These are phyloP conservation scores for Passer domesticus DNA, from an alignment of 2,113 vertebrate species.

Conservation along the genomic window DNA sequence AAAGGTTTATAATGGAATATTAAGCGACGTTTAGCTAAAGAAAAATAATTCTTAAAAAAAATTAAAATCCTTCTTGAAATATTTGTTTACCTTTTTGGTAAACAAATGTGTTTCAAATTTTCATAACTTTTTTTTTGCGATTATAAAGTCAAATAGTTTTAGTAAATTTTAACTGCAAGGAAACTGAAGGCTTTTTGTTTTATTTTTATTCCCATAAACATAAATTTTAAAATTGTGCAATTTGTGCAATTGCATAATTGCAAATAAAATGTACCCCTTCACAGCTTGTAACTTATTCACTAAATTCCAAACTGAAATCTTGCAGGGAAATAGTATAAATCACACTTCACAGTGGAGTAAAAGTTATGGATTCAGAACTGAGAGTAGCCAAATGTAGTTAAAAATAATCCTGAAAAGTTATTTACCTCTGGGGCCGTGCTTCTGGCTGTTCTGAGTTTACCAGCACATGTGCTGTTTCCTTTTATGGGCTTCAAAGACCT, in stretches of 20 bases:
- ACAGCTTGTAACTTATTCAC: not conserved
- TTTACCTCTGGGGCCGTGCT: slow-evolving; percentile 5
- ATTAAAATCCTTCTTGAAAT: not conserved
- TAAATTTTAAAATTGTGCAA: not conserved
- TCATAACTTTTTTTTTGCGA: not conserved
- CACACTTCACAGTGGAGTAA: not conserved
- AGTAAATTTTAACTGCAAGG: not conserved
- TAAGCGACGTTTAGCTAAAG: not conserved
- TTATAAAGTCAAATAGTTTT: not conserved
- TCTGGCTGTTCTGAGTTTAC: not conserved
- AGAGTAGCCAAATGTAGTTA: not conserved
- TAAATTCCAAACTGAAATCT: slow-evolving; percentile 3
- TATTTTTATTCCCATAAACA: not conserved
- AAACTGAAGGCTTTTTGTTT: not conserved
- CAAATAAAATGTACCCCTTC: not conserved
- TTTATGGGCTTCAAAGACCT: slow-evolving; percentile 37
- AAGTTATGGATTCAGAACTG: not conserved
- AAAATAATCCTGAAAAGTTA: slow-evolving; percentile 21
- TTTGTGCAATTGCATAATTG: not conserved
- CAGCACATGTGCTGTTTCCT: slow-evolving; percentile 1
- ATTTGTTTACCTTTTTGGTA: not conserved
- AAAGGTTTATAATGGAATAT: not conserved
- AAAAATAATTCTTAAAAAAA: not conserved
- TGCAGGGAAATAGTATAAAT: slow-evolving; percentile 8
- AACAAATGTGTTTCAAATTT: not conserved